A percentile compares a stretch with the other conserved stretches of the same genome.
These are phyloP conservation scores for Autographa gamma DNA, from an alignment of 2,888 invertebrate species.

Conservation along the genomic window DNA sequence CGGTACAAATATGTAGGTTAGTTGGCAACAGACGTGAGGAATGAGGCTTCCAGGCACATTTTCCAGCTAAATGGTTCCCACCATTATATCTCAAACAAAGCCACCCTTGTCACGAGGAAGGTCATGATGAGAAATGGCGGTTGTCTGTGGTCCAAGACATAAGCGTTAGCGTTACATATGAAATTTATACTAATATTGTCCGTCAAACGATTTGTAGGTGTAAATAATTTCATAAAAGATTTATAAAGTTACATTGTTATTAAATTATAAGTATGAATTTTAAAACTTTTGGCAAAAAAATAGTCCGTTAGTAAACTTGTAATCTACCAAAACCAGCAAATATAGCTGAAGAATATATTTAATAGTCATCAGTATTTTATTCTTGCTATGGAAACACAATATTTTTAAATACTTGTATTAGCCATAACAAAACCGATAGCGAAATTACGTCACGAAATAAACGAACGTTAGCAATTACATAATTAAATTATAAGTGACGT, in stretches of 20 bases:
- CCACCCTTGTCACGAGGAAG: slow-evolving; percentile 81
- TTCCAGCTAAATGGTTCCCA: slow-evolving; percentile 80
- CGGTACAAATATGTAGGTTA: slow-evolving; percentile 54
- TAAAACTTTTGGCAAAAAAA: no score
- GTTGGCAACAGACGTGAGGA: slow-evolving; percentile 55
- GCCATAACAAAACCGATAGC: neutral
- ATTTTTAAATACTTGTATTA: neutral
- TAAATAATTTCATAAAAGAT: no score
- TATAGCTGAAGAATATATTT: no score
- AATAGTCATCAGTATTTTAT: no score
- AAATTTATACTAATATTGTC: neutral
- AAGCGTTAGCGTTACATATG: slow-evolving; percentile 17
- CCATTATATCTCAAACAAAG: slow-evolving; percentile 80
- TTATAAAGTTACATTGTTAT: no score
- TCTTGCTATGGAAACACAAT: no score
- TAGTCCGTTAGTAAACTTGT: no score
- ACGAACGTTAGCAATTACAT: neutral
- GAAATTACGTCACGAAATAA: neutral
- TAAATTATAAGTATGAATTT: no score
- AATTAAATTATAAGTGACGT: slow-evolving; percentile 2
- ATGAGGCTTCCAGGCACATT: slow-evolving; percentile 71
- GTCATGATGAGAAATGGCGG: slow-evolving; percentile 81
- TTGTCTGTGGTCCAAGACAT: slow-evolving; percentile 48
- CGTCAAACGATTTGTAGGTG: no score
- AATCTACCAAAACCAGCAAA: no score